phyloP scores from a whole-genome alignment of 1,140 invertebrate genomes.

The Lordiphosa clarofinis region DNA sequence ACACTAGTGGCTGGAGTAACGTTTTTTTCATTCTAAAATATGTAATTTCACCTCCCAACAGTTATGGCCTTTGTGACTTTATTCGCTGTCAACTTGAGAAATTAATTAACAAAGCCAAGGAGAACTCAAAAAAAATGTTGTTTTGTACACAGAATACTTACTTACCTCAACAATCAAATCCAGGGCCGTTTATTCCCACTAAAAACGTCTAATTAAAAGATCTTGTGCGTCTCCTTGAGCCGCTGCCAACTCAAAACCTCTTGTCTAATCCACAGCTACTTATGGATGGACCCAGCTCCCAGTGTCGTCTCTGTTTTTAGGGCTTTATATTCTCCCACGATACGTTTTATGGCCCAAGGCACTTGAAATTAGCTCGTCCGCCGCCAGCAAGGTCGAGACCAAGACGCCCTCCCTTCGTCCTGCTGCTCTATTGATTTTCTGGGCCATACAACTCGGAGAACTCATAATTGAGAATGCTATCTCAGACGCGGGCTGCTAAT shows the following conservation, averaged over 20 bases:
- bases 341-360: slow-evolving; percentile 49
- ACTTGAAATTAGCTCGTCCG: slow-evolving; percentile 50
- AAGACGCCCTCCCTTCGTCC: neutral
- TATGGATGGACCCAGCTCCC: slow-evolving; percentile 28
- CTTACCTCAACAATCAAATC: slow-evolving; percentile 36
- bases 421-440: slow-evolving; percentile 51
- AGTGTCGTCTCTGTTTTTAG: slow-evolving; percentile 44
- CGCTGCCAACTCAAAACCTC: slow-evolving; percentile 17
- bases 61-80: slow-evolving; percentile 1
- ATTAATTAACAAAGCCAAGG: slow-evolving; percentile 39
- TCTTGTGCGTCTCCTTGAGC: slow-evolving; percentile 39
- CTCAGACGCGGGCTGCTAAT: slow-evolving; percentile 46
- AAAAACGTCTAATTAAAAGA: slow-evolving; percentile 51
- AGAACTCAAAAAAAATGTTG: slow-evolving; percentile 19
- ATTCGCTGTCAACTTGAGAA: slow-evolving; percentile 32
- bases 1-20: too few relatives aligned
- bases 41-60: neutral
- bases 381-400: slow-evolving; percentile 35
- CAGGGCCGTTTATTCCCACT: slow-evolving; percentile 39
- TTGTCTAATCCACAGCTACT: slow-evolving; percentile 45
- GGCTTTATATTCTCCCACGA: slow-evolving; percentile 47
- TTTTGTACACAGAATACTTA: slow-evolving; percentile 15
- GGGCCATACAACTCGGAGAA: slow-evolving; percentile 6
- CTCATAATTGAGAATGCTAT: slow-evolving; percentile 59
- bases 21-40: too few relatives aligned